phyloP scores from a whole-genome alignment of 92 coral and sea anemone genomes.

The Galaxea fascicularis region DNA sequence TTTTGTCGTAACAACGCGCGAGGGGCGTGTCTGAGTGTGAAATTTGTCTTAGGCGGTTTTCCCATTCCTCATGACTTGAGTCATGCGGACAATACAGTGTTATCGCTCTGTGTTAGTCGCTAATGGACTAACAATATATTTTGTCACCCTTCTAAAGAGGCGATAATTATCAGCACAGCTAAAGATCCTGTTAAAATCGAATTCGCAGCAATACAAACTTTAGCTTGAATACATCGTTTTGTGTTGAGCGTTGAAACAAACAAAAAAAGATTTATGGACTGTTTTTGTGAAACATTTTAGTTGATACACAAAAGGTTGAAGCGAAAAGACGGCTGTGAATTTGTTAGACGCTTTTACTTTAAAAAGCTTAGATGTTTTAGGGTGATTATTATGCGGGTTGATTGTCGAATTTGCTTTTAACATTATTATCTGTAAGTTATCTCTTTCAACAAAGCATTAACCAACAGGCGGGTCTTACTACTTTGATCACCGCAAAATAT shows the following conservation, averaged over 20 bases:
- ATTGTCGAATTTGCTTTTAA: conserved; percentile 30
- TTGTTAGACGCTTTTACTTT: not conserved
- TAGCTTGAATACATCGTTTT: not conserved
- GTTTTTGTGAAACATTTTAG: not conserved
- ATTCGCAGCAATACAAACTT: not conserved
- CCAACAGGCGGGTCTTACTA: conserved; percentile 1
- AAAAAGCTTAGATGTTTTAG: not conserved
- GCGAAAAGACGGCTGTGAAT: not conserved
- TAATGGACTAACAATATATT: conserved; percentile 40
- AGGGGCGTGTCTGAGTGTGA: not conserved
- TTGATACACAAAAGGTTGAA: not conserved
- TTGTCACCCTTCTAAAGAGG: conserved; percentile 32
- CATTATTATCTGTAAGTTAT: conserved; percentile 33
- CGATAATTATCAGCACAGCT: conserved; percentile 33
- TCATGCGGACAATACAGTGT: not conserved
- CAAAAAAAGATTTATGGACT: not conserved
- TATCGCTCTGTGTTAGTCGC: conserved; percentile 11
- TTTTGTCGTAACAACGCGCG: not conserved
- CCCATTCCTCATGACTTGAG: not conserved
- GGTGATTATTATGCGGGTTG: conserved; percentile 15
- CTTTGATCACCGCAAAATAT: not conserved
- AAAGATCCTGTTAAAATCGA: not conserved
- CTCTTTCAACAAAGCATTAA: conserved; percentile 18
- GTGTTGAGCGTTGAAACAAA: not conserved
- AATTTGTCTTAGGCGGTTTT: not conserved